Evolutionary conservation across 2,797 vertebrate species (phyloP), one percentile per base, ranked within the genome.

Genomic region (Scarus forsteni): DNA sequence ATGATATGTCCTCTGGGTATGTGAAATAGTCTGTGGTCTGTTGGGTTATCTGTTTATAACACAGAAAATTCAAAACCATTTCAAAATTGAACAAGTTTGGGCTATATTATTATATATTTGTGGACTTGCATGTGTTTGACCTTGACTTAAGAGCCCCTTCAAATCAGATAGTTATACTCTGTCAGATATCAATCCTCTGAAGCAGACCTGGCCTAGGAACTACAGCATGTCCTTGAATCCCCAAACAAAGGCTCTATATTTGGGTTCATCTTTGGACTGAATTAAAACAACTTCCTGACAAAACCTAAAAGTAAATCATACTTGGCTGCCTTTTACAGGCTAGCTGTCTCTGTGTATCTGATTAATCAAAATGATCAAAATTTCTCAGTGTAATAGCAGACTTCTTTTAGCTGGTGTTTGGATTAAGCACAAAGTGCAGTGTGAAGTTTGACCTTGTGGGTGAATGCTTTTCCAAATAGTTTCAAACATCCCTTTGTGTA

Each of bases 61-160:
- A 27, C 27, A 27, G 27, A 27, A 27, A 27, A 27, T 27, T 27
- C 2, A 27, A 27, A 27, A 27, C 27, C 27, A 27, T 27, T 27
- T 27, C 4, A 27, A 27, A 27, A 27, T 27, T 27, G 27, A 27
- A 27, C 27, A 27, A 27, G 27, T 27, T 27, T 27, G 27, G 4
- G 27, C 27, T 27, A 27, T 4, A 27, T 27, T 27, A n/a, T n/a
- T n/a, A n/a, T n/a, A n/a, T 70, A 64, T 19, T 67, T 79, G 53
- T 64, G 79, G 53, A 66, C 58, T 79, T 86, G 36, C 70, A 54
- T 60, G 36, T 69, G 45, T 60, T 55, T 75, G 78, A 89, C 86
- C 87, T 89, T 88, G 84, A 83, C 85, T 87, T 60, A 74, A 86
- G 84, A 72, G 66, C 50, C 60, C 40, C 61, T 73, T 87, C 73